Evolutionary conservation across 1,140 invertebrate genomes (phyloP), one percentile per base, ranked within the genome.

Genomic region (Meloidogyne chitwoodi): DNA sequence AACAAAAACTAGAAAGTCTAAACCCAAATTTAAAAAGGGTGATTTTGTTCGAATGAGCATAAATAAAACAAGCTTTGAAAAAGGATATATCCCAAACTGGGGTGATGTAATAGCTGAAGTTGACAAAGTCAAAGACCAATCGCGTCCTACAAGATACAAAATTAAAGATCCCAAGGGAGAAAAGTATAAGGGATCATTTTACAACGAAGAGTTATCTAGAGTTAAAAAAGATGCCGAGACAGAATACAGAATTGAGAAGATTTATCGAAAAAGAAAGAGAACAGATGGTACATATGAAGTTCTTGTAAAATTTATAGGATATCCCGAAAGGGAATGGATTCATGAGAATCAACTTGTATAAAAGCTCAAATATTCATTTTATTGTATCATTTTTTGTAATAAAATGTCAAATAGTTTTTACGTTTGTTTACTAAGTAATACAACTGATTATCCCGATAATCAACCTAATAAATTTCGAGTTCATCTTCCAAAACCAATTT

Each of bases 1-100:
- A 10, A n/a, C 8, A 0, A n/a, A 8, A 61, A 34, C 3, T 3
- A 22, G 73, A 41, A 5, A 34, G 61, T 14, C 24, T n/a, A 31
- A 26, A 11, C 4, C 34, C 6, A 74, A 67, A 67, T 70, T 64
- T 67, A 34, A 31, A 19, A 12, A 29, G 10, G 71, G 64, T 16
- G 24, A 63, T 41, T 44, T 44, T 16, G 71, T 74, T 1, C 16
- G 71, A 19, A 74, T 70, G 61, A 67, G 64, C 34, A 6, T 31
- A 66, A 19, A n/a, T 38, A 66, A 66, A 66, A 22, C 22, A 26
- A 31, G 3, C 0, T 66, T 74, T n/a, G 71, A 63, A 24, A 74
- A 74, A 10, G 71, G 71, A 8, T 74, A 74, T n/a, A 31, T 64
- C 8, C 71, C 71, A 63, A 64, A 63, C n/a, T 74, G 41, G 38